phyloP scores from a whole-genome alignment of 2,797 vertebrate species.

The Tangara arthus region DNA sequence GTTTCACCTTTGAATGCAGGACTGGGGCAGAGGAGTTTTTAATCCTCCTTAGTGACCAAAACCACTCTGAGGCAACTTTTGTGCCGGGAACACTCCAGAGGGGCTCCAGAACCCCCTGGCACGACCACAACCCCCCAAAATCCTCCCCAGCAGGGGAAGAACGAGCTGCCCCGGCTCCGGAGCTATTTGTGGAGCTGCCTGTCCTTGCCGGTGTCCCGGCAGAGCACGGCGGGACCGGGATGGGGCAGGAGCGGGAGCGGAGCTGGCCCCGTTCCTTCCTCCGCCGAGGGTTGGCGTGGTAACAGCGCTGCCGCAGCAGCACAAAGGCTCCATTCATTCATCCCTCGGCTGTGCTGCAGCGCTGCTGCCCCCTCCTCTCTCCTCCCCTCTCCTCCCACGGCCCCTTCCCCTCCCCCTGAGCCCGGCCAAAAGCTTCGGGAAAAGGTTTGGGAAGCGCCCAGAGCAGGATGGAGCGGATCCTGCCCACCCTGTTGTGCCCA shows the following conservation, averaged over 20 bases:
- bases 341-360: neutral
- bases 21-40: no score
- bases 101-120: neutral
- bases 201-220: neutral
- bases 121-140: neutral
- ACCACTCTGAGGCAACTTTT: neutral
- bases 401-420: neutral
- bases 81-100: no score
- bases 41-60: no score
- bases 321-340: slow-evolving; percentile 61
- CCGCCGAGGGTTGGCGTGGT: slow-evolving; percentile 29
- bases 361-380: slow-evolving; percentile 1
- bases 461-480: neutral
- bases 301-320: slow-evolving; percentile 47
- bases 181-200: neutral
- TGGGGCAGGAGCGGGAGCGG: neutral
- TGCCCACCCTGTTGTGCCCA: neutral
- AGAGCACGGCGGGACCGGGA: neutral
- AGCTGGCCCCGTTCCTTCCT: neutral
- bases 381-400: neutral
- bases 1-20: neutral
- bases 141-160: rapidly evolving
- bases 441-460: neutral
- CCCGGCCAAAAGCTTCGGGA: neutral
- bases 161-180: rapidly evolving